Evolutionary conservation across 1,140 invertebrate species (phyloP).

Genomic region (Tetragnatha versicolor): DNA sequence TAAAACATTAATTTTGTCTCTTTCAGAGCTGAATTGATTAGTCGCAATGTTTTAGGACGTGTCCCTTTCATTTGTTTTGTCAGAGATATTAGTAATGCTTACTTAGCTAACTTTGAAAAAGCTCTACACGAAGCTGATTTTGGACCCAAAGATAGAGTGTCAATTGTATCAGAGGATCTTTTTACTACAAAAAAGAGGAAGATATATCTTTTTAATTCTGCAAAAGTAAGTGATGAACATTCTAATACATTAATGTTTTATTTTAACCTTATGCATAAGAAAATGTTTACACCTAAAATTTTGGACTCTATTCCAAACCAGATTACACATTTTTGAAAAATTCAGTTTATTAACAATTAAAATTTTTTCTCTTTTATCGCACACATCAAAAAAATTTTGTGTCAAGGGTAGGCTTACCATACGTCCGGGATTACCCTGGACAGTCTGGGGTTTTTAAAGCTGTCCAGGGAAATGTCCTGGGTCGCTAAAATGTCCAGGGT

Average conservation of each 20-base stretch:
- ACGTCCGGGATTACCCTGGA: too few relatives aligned
- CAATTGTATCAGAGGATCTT: constrained; percentile 25
- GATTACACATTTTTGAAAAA: too few relatives aligned
- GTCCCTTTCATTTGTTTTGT: constrained; percentile 41
- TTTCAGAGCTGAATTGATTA: constrained; percentile 47
- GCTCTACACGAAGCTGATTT: constrained; percentile 15
- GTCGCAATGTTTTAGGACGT: constrained; percentile 36
- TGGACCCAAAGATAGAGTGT: neutral
- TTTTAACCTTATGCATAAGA: too few relatives aligned
- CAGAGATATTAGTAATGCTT: constrained; percentile 34
- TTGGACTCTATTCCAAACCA: too few relatives aligned
- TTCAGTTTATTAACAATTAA: too few relatives aligned
- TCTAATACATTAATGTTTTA: neutral
- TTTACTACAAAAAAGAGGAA: constrained; percentile 14
- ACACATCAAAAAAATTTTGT: too few relatives aligned
- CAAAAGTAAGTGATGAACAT: neutral
- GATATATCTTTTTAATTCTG: constrained; percentile 2
- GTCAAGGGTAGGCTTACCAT: too few relatives aligned
- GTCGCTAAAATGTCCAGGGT: too few relatives aligned
- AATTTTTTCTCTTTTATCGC: too few relatives aligned
- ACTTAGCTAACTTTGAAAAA: constrained; percentile 25
- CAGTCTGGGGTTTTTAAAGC: too few relatives aligned
- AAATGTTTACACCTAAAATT: too few relatives aligned
- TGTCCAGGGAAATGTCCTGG: too few relatives aligned
- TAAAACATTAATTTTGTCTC: neutral